phyloP scores from a whole-genome alignment of 2,113 vertebrate genomes.

The Zosterops borbonicus region DNA sequence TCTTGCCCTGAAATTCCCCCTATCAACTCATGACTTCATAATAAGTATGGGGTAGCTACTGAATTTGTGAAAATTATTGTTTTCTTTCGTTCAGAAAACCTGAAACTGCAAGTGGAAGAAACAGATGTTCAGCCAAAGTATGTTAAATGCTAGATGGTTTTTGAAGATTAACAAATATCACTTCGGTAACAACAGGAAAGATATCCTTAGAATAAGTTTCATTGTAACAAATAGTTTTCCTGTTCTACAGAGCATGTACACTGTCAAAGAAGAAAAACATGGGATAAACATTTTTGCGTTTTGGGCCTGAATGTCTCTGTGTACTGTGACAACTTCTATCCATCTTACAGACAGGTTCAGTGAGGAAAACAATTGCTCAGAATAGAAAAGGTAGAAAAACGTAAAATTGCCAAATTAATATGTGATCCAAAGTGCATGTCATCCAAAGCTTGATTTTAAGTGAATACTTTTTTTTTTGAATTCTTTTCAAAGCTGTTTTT shows the following conservation, averaged over 20 bases:
- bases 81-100: not conserved
- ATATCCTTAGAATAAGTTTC: not conserved
- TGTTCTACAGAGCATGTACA: not conserved
- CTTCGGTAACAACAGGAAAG: not conserved
- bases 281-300: not conserved
- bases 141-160: not conserved
- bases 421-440: not conserved
- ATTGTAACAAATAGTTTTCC: not conserved
- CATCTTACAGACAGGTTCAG: not conserved
- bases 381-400: not conserved
- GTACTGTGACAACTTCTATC: not conserved
- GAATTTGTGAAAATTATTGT: not conserved
- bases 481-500: not conserved
- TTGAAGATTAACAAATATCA: not conserved
- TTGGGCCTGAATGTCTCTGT: not conserved
- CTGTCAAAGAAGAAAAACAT: not conserved
- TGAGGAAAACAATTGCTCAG: not conserved
- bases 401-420: not conserved
- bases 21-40: not conserved
- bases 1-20: not conserved
- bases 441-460: not conserved
- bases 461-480: not conserved
- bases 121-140: not conserved
- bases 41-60: not conserved
- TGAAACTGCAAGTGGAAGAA: not conserved